Conservation (phyloP, 2,113 vertebrate species). For the Sander vitreus region DNA sequence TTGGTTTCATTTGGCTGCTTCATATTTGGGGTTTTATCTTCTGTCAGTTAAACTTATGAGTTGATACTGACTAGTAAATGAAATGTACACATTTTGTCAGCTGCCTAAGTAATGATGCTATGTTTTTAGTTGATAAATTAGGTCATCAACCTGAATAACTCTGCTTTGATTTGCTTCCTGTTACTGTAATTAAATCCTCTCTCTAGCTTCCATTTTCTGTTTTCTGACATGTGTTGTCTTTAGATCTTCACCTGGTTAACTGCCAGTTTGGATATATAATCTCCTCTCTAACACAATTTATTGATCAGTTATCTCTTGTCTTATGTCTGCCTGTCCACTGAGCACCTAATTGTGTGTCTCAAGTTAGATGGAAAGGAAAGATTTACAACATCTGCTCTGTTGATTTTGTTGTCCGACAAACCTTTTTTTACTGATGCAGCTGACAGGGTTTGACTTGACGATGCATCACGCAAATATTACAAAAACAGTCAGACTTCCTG, state of each 20-base stretch:
- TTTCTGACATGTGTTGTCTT: constrained; percentile 6
- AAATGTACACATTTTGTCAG: neutral
- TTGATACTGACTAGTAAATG: neutral
- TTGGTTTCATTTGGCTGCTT: neutral
- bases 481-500: neutral
- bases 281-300: neutral
- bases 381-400: neutral
- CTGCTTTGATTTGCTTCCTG: neutral
- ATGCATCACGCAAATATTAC: constrained; percentile 1
- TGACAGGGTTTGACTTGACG: constrained; percentile 1
- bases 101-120: neutral
- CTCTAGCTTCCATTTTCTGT: neutral
- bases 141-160: constrained; percentile 1
- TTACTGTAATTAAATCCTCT: neutral
- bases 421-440: neutral
- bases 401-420: neutral
- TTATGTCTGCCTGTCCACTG: neutral
- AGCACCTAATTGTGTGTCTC: constrained; percentile 11
- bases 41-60: neutral
- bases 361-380: neutral
- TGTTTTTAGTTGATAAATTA: constrained; percentile 15
- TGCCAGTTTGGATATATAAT: neutral
- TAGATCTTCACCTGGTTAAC: neutral
- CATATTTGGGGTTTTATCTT: neutral
- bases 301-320: neutral